These are phyloP conservation scores for Neelides sp. DNA, from an alignment of 1,140 invertebrate species.

Conservation along the genomic window DNA sequence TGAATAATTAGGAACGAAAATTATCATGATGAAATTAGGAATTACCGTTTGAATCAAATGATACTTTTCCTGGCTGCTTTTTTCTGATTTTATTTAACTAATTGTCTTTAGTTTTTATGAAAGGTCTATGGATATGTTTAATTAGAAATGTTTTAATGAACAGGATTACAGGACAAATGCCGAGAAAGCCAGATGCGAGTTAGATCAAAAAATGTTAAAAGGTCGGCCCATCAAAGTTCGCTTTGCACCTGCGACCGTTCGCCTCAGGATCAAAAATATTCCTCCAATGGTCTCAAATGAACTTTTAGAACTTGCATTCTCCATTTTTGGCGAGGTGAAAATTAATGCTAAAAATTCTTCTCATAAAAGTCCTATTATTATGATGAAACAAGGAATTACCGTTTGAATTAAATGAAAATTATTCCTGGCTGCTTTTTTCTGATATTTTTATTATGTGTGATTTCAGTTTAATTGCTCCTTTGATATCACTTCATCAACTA, in stretches of 20 bases:
- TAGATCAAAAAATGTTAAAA: constrained; percentile 79
- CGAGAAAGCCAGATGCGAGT: constrained; percentile 83
- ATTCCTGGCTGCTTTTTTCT: constrained; percentile 23
- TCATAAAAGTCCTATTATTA: background rate
- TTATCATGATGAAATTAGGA: constrained; percentile 27
- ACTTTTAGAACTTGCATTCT: constrained; percentile 79
- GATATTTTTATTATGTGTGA: constrained; percentile 2
- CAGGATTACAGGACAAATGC: constrained; percentile 90
- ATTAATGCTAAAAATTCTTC: constrained; percentile 3
- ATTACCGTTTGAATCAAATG: constrained; percentile 28
- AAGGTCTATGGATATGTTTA: no score
- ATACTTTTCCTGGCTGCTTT: constrained; percentile 24
- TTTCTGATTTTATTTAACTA: constrained; percentile 19
- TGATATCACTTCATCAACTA: constrained; percentile 1
- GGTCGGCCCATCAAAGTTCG: constrained; percentile 77
- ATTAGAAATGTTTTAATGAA: no score
- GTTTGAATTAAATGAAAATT: constrained; percentile 13
- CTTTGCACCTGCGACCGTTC: constrained; percentile 87
- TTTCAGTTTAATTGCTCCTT: no score
- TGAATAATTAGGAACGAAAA: no score
- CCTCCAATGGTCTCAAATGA: constrained; percentile 90
- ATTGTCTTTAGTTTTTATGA: no score
- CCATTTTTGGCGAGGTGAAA: constrained; percentile 70
- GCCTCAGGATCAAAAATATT: constrained; percentile 84
- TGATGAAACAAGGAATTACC: constrained; percentile 25